Evolutionary conservation across 2,888 invertebrate genomes (phyloP), one percentile per base, ranked within the genome.

Genomic region (Drosophila formosana): DNA sequence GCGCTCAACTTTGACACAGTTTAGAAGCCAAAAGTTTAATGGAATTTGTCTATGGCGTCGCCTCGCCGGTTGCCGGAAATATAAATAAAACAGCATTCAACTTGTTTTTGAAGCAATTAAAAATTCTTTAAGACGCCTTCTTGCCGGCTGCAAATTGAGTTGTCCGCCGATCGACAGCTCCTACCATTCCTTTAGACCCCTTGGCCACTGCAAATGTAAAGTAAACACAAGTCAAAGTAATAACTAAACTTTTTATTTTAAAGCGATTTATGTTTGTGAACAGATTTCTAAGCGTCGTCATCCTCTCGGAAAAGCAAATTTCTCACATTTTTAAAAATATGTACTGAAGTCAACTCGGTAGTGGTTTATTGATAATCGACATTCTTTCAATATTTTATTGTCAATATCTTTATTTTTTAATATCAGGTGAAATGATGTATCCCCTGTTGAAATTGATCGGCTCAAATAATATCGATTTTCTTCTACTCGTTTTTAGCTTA

Each of bases 51-150:
- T 88, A 82, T 89, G 74, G 82, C 82, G 63, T 70, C 70, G 88
- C 74, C 83, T 73, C 52, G 80, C 55, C 66, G 74, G 51, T 80
- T 78, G 56, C 71, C 71, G 75, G 75, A 79, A 89, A 88, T 86
- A 89, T 85, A 85, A 89, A 85, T 84, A 84, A 85, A 89, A 85
- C 82, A 85, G 89, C 83, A 85, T 89, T 85, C 86, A 88, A 85
- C 88, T 89, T 89, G 83, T 89, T 85, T 85, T 85, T 85, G 80
- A 85, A 85, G 89, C 85, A 85, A 85, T 85, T 85, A 85, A 85
- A 85, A 89, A 88, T 88, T 88, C 88, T 80, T 84, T 84, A 84
- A 84, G 89, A 72, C 84, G 78, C 55, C 34, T 41, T 30, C 43
- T 55, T 55, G 23, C 49, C 39, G 56, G 60, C 67, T 56, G 43